phyloP scores from a whole-genome alignment of 35 echinoderm and acorn worm species.

The Ophioderma brevispina region DNA sequence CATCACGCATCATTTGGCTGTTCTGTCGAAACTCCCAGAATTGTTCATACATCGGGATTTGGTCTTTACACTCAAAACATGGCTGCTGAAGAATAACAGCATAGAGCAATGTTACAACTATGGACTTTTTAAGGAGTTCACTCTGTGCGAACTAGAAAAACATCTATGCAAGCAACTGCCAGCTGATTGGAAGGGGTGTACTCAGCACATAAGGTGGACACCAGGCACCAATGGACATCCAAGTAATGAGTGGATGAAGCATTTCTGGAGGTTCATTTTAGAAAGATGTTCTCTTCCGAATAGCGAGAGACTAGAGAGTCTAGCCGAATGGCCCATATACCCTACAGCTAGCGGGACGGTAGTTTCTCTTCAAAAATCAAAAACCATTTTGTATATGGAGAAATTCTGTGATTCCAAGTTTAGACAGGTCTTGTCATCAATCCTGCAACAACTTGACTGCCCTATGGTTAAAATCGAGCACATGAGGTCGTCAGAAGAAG shows the following conservation, averaged over 20 bases:
- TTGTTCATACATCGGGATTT: background rate
- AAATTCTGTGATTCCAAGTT: background rate
- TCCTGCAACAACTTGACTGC: background rate
- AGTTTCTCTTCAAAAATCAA: background rate
- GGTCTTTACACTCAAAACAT: background rate
- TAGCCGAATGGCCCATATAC: slow-evolving; percentile 14
- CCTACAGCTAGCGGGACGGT: background rate
- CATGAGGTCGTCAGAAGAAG: background rate
- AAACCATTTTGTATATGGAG: background rate
- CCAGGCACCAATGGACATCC: slow-evolving; percentile 6
- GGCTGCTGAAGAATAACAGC: background rate
- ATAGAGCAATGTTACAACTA: background rate
- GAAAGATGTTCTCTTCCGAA: background rate
- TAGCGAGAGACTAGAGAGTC: background rate
- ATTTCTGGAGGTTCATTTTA: slow-evolving; percentile 15
- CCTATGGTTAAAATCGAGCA: background rate
- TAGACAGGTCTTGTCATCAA: background rate
- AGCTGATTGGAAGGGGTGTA: background rate
- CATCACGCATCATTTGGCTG: background rate
- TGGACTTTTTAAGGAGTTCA: slow-evolving; percentile 26
- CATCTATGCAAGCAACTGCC: background rate
- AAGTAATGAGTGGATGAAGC: background rate
- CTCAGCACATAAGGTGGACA: background rate
- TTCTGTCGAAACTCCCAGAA: background rate
- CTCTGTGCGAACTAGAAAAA: background rate